Base-by-base conservation (phyloP, 2,888 invertebrate genomes). In the Cephus pygmeus region DNA sequence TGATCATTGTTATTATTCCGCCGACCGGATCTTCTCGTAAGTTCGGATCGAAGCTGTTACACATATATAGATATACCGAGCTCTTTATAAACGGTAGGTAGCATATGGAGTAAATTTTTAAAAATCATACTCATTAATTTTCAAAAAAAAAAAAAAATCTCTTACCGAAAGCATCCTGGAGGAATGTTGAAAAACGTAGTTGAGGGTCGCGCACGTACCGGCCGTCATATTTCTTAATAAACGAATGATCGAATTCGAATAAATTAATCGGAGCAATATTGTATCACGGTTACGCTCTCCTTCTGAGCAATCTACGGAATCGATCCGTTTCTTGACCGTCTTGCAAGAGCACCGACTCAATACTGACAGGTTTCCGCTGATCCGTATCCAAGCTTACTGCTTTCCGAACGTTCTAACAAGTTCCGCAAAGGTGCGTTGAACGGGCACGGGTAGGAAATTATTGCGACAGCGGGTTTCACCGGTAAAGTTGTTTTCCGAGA, bases 101-200 rank as follows among this genome's bases (percentile, higher is more conserved):
- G 1, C 56, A 56, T 23, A 56, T 23, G 56, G 23, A 9, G 0
- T 2, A 15, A 15, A 9, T 15, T 6, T 15, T 6, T 6, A 0
- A 1, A 1, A 12, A 40, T 40, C 4, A 15, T 0, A 23, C 6
- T 6, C 1, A 23, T 56, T 6, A 56, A 56, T 23, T 56, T 56
- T 15, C 40, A 2, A 23, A 56, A 34, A 11, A 35, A 23, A 15
- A 40, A 34, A 11, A 35, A 35, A 56, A 9, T 33, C 31, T 9
- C 87, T 90, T 86, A 91, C 91, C 90, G 90, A 88, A 33, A 91
- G 86, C 88, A 90, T 86, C 75, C 87, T 86, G 34, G 90, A 90
- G 1, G 91, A 90, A 76, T 90, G 90, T 81, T 90, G 90, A 73
- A 91, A 89, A 9, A 91, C 91, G 82, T 90, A 90, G 81, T 89